phyloP scores from a whole-genome alignment of 2,888 invertebrate species.

The Ochlodes sylvanus region DNA sequence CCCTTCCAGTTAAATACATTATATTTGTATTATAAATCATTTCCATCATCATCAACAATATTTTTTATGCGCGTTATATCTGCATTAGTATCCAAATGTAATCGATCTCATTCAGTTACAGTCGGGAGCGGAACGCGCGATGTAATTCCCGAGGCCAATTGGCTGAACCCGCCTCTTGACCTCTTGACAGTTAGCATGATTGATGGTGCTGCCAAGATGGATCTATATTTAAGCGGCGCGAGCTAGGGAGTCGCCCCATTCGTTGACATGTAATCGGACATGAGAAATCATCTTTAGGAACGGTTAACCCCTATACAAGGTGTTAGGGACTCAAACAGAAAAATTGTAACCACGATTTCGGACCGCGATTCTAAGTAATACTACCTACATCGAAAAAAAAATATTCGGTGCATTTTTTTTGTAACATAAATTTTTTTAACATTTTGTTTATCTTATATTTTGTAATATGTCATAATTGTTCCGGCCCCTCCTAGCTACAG shows the following conservation, averaged over 20 bases:
- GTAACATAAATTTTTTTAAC: too few relatives aligned
- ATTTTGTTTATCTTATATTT: too few relatives aligned
- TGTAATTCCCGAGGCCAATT: slow-evolving; percentile 47
- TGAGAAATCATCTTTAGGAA: background rate
- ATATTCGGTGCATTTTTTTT: too few relatives aligned
- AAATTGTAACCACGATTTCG: too few relatives aligned
- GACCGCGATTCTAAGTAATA: too few relatives aligned
- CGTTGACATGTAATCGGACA: background rate
- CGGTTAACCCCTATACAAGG: too few relatives aligned
- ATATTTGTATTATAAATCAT: too few relatives aligned
- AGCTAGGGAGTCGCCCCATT: slow-evolving; percentile 11
- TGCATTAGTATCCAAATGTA: background rate
- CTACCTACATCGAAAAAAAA: too few relatives aligned
- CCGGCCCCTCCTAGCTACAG: too few relatives aligned
- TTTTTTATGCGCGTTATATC: background rate
- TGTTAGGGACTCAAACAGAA: background rate
- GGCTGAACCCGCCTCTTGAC: slow-evolving; percentile 45
- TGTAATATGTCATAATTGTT: too few relatives aligned
- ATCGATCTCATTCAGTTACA: slow-evolving; percentile 18
- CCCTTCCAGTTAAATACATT: too few relatives aligned
- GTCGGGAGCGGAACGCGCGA: slow-evolving; percentile 17
- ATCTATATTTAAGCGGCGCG: slow-evolving; percentile 36
- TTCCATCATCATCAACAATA: too few relatives aligned
- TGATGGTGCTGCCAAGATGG: slow-evolving; percentile 38
- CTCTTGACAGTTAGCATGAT: slow-evolving; percentile 44